Base-by-base conservation (phyloP, 2,888 invertebrate species). In the Quadroppia sp. region DNA sequence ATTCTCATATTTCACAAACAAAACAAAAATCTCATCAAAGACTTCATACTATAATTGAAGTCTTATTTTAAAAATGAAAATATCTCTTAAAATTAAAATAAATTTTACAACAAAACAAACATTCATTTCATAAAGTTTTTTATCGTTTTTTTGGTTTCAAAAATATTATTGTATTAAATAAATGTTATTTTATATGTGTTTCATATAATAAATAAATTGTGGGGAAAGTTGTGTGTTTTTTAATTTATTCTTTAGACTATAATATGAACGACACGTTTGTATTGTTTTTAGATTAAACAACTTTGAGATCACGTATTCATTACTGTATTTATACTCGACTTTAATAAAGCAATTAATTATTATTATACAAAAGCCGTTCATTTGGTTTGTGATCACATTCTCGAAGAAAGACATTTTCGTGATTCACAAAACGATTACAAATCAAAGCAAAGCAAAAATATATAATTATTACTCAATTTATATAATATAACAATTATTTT, bases 311-410 rank as follows among this genome's bases (percentile, higher is more conserved):
- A 61, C 28, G 28, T 61, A 56, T 30, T 61, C 3, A 53, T 61
- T 23, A 25, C 13, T 25, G 23, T 2, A 61, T 53, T 20, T 53
- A 53, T 53, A 53, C 53, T 23, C 23, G 53, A 53, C 53, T 53
- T 53, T 53, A 20, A 53, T 53, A 53, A 53, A 23, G 53, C 53
- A 20, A 53, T 53, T 53, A 53, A 53, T 53, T n/a, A n/a, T n/a
- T n/a, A n/a, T n/a, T 53, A 7, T 20, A 53, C 7, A 53, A 53
- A 53, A 7, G 7, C 9, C 7, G n/a, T 53, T 3, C 20, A 17
- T 53, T 53, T 23, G 23, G 2, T 53, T 11, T 53, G 23, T 53
- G 30, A 36, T 42, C n/a, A 32, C 36, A 32, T n/a, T 40, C 20
- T n/a, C n/a, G n/a, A n/a, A 28, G 9, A 64, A 64, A 11, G 40